phyloP scores from a whole-genome alignment of 2,797 vertebrate species.

The Catostomus latipinnis region DNA sequence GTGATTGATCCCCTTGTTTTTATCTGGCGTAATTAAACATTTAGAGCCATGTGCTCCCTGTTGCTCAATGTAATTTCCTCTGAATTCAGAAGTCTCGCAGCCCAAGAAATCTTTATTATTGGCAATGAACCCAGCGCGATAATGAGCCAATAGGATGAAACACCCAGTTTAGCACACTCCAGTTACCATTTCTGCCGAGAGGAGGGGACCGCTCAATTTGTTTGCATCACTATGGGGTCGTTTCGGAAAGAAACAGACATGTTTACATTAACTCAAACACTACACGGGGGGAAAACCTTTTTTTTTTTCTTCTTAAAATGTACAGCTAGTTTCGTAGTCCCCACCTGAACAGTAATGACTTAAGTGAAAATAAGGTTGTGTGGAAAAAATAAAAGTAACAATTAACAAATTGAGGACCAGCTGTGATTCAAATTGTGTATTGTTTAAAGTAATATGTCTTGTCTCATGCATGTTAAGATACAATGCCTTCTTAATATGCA shows the following conservation, averaged over 20 bases:
- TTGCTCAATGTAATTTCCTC: slow-evolving; percentile 70
- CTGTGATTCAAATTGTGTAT: not conserved
- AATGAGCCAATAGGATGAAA: slow-evolving; percentile 69
- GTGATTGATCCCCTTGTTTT: slow-evolving; percentile 70
- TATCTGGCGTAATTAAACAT: slow-evolving; percentile 72
- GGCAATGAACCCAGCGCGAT: slow-evolving; percentile 64
- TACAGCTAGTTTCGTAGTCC: slow-evolving; percentile 30
- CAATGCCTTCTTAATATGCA: not conserved
- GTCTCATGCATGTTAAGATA: not conserved
- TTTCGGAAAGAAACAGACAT: slow-evolving; percentile 58
- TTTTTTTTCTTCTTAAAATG: slow-evolving; percentile 22
- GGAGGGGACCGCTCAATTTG: slow-evolving; percentile 41
- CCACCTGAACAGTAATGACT: not conserved
- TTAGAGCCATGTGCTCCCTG: slow-evolving; percentile 63
- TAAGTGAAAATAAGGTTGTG: slow-evolving; percentile 12
- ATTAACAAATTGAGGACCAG: slow-evolving; percentile 19
- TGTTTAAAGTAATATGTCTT: not conserved
- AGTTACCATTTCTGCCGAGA: slow-evolving; percentile 50
- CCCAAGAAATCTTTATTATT: slow-evolving; percentile 72
- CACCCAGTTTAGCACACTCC: slow-evolving; percentile 63
- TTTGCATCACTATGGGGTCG: slow-evolving; percentile 41
- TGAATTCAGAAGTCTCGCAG: slow-evolving; percentile 67
- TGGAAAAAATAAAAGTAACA: not conserved
- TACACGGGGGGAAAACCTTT: slow-evolving; percentile 29
- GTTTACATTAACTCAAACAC: slow-evolving; percentile 54